These are phyloP conservation scores for Andrena bucephala DNA, from an alignment of 2,888 invertebrate species.

Conservation along the genomic window DNA sequence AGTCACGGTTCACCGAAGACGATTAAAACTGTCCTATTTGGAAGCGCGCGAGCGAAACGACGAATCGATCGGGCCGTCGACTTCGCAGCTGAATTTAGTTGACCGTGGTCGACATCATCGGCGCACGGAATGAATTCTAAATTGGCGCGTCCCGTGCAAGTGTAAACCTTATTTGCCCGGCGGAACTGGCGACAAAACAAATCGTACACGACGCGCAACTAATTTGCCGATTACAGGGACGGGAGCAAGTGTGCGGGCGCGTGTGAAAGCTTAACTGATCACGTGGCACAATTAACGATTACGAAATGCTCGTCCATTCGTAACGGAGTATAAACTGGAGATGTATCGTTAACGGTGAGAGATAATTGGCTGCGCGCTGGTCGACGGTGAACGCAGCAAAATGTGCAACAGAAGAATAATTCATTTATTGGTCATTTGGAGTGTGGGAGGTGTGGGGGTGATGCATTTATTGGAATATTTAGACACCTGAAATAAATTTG, in stretches of 20 bases:
- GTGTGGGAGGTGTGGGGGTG: too few relatives aligned
- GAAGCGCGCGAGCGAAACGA: slow-evolving; percentile 41
- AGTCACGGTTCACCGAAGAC: slow-evolving; percentile 41
- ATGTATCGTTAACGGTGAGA: too few relatives aligned
- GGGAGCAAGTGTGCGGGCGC: neutral
- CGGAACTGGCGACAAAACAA: slow-evolving; percentile 9
- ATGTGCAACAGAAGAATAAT: too few relatives aligned
- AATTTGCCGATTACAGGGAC: neutral
- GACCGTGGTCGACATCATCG: slow-evolving; percentile 41
- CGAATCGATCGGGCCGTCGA: slow-evolving; percentile 40
- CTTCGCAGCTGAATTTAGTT: slow-evolving; percentile 53
- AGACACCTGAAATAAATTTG: too few relatives aligned
- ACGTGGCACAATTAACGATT: neutral
- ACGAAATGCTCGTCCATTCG: neutral
- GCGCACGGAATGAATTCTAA: slow-evolving; percentile 47
- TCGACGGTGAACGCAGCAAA: too few relatives aligned
- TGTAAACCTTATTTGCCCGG: slow-evolving; percentile 36
- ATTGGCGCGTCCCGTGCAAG: slow-evolving; percentile 25
- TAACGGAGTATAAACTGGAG: neutral
- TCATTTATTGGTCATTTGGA: too few relatives aligned
- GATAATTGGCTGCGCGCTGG: too few relatives aligned
- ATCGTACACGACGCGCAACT: slow-evolving; percentile 14
- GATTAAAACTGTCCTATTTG: slow-evolving; percentile 53
- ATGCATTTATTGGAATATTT: too few relatives aligned
- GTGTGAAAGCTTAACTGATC: neutral